These are phyloP conservation scores for Microctenopoma stevenorrisi DNA, from an alignment of 2,797 vertebrate genomes.

Conservation along the genomic window DNA sequence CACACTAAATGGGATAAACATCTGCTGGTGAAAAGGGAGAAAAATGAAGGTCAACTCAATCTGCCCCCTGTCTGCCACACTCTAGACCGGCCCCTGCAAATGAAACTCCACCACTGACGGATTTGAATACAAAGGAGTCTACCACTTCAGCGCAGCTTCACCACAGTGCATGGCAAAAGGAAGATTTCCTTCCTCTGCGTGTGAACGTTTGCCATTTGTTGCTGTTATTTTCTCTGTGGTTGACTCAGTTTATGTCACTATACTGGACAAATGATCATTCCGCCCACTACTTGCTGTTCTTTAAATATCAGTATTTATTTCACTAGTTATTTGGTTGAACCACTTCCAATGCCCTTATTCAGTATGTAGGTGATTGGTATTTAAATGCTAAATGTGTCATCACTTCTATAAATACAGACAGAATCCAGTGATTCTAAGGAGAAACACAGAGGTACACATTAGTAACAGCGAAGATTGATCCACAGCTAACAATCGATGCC, in stretches of 20 bases:
- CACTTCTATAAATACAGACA: background rate
- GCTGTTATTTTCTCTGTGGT: background rate
- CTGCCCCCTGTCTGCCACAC: conserved; percentile 67
- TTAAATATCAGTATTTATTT: background rate
- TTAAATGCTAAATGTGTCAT: background rate
- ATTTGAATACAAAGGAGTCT: conserved; percentile 66
- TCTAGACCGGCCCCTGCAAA: conserved; percentile 64
- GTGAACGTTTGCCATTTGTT: background rate
- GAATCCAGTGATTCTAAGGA: too few relatives aligned
- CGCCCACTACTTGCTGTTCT: background rate
- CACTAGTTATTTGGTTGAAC: background rate
- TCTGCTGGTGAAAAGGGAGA: conserved; percentile 49
- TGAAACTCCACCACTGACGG: conserved; percentile 48
- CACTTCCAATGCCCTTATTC: background rate
- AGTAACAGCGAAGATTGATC: background rate
- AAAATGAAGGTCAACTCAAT: conserved; percentile 74
- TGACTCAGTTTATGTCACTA: background rate
- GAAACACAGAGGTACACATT: background rate
- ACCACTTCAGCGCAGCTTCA: conserved; percentile 11
- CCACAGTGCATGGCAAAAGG: background rate
- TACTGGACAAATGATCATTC: background rate
- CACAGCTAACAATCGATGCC: background rate
- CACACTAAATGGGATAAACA: conserved; percentile 72
- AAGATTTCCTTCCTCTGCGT: background rate
- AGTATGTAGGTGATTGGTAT: background rate